Evolutionary conservation across 2,888 invertebrate species (phyloP).

Genomic region (Tupiocoris notatus): DNA sequence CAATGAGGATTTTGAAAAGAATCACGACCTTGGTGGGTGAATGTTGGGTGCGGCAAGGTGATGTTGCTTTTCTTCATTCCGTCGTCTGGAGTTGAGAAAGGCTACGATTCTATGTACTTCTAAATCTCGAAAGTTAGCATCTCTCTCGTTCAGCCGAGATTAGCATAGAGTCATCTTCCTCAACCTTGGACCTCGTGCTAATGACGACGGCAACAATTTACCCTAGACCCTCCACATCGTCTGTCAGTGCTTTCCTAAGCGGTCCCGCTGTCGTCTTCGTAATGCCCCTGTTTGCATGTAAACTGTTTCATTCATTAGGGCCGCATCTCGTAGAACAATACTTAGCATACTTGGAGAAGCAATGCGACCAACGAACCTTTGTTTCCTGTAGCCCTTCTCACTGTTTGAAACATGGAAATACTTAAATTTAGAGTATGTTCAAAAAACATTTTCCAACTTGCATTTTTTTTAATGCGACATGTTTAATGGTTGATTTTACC

Average conservation of each 20-base stretch:
- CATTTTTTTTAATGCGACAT: too few species aligned
- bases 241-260: not conserved
- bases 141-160: not conserved
- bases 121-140: not conserved
- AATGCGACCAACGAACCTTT: too few species aligned
- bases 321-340: constrained; percentile 10
- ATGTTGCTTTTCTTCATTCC: not conserved
- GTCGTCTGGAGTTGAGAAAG: not conserved
- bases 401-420: too few species aligned
- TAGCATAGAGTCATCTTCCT: not conserved
- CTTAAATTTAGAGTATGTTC: too few species aligned
- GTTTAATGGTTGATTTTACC: too few species aligned
- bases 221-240: not conserved
- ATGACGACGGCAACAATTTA: not conserved
- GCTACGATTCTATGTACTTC: not conserved
- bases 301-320: constrained; percentile 35
- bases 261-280: not conserved
- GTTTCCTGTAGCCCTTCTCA: too few species aligned
- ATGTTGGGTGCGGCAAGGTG: too few species aligned
- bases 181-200: not conserved
- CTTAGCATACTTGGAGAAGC: constrained; percentile 34
- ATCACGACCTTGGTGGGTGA: too few species aligned
- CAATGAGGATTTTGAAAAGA: too few species aligned
- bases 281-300: constrained; percentile 35
- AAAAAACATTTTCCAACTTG: too few species aligned